phyloP scores from a whole-genome alignment of 2,797 vertebrate genomes.

The Danio aesculapii region DNA sequence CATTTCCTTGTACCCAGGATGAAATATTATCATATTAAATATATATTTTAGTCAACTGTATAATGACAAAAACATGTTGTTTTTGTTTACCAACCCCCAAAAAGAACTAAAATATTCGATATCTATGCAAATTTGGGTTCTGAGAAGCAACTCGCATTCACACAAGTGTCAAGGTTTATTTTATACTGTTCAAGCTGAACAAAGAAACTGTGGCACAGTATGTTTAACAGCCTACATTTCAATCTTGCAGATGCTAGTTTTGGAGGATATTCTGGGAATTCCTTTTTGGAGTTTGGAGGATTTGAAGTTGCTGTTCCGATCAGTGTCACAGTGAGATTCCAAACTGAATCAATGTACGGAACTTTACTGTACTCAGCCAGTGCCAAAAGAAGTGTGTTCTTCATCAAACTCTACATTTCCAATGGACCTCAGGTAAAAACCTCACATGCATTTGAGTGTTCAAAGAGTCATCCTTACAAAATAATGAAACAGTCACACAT shows the following conservation, averaged over 20 bases:
- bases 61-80: not conserved
- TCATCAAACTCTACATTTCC: constrained; percentile 79
- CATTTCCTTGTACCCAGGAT: constrained; percentile 9
- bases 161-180: not conserved
- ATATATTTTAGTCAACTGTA: constrained; percentile 10
- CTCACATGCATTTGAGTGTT: not conserved
- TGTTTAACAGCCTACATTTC: constrained; percentile 37
- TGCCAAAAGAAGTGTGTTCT: constrained; percentile 70
- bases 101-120: constrained; percentile 4
- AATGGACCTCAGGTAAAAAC: constrained; percentile 78
- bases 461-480: too few relatives aligned
- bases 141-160: not conserved
- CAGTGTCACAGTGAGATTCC: constrained; percentile 83
- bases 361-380: constrained; percentile 81
- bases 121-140: not conserved
- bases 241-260: constrained; percentile 74
- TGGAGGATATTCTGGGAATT: constrained; percentile 79
- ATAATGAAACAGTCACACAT: too few relatives aligned
- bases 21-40: constrained; percentile 15
- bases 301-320: constrained; percentile 76
- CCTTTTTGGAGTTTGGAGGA: constrained; percentile 85
- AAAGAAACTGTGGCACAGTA: not conserved
- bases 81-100: constrained; percentile 14
- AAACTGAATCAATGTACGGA: constrained; percentile 74
- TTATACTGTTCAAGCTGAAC: not conserved